These are phyloP conservation scores for Liparis tanakae DNA, from an alignment of 2,797 vertebrate species.

Conservation along the genomic window DNA sequence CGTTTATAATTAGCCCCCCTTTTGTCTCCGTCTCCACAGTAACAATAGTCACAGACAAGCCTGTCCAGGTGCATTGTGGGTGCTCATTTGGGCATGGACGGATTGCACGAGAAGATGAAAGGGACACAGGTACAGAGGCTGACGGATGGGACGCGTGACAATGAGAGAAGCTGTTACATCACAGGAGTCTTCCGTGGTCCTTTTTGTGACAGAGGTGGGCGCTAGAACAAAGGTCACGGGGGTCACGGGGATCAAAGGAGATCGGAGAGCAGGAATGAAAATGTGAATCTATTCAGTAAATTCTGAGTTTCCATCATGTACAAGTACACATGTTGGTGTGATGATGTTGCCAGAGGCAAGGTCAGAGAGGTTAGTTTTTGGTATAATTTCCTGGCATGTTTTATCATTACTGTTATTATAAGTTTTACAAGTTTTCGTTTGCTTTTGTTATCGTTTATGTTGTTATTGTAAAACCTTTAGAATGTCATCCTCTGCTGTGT, in stretches of 20 bases:
- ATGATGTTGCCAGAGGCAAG: not conserved
- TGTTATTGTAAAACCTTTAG: no score
- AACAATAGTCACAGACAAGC: constrained; percentile 34
- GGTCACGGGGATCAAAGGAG: not conserved
- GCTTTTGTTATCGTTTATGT: no score
- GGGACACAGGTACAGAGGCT: not conserved
- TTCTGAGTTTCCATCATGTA: not conserved
- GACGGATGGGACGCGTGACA: not conserved
- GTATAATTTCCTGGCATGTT: no score
- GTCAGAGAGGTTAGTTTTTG: not conserved
- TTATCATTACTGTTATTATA: no score
- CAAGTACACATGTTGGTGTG: not conserved
- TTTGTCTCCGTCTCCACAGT: constrained; percentile 55
- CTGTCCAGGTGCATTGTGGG: constrained; percentile 67
- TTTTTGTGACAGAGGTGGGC: not conserved
- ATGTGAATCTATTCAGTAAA: not conserved
- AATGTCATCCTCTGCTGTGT: no score
- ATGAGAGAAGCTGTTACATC: constrained; percentile 4
- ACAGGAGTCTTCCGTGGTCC: not conserved
- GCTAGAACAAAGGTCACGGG: not conserved
- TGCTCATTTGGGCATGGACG: constrained; percentile 18
- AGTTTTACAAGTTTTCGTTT: no score
- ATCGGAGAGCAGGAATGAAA: not conserved
- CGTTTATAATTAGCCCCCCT: constrained; percentile 50
- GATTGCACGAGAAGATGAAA: constrained; percentile 45